A percentile compares a stretch with the other conserved stretches of the same genome.
Conservation (phyloP, 2,113 vertebrate species). For the Cairina moschata region DNA sequence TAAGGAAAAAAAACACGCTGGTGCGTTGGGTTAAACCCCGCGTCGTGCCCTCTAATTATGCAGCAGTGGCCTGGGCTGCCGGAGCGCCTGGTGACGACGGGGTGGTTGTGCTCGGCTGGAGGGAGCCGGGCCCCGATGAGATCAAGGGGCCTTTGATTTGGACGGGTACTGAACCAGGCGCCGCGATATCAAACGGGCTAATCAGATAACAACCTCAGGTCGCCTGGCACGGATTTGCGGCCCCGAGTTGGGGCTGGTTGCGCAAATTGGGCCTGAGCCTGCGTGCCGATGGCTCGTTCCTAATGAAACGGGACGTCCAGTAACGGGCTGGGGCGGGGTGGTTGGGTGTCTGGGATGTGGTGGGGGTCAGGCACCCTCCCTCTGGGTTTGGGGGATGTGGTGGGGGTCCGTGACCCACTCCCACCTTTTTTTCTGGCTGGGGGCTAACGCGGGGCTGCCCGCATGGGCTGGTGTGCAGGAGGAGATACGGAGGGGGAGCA, state of each 20-base stretch:
- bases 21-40: constrained; percentile 47
- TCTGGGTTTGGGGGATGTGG: not conserved
- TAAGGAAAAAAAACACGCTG: constrained; percentile 38
- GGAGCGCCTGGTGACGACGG: not conserved
- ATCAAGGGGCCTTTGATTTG: constrained; percentile 67
- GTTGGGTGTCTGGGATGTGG: not conserved
- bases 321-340: not conserved
- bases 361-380: not conserved
- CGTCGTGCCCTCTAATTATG: constrained; percentile 56
- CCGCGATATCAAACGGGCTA: constrained; percentile 45
- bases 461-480: not conserved
- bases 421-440: not conserved
- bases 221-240: not conserved
- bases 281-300: accelerated
- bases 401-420: not conserved
- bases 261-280: constrained; percentile 13
- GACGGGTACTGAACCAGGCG: constrained; percentile 44
- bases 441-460: not conserved
- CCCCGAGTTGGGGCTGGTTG: not conserved
- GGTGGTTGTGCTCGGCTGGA: constrained; percentile 46
- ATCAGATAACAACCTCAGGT: constrained; percentile 60
- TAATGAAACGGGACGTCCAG: not conserved
- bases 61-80: constrained; percentile 31
- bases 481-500: not conserved
- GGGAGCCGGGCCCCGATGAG: constrained; percentile 41